Evolutionary conservation across 2,888 invertebrate species (phyloP), one percentile per base, ranked within the genome.

Genomic region (Drosophila buzzatii): DNA sequence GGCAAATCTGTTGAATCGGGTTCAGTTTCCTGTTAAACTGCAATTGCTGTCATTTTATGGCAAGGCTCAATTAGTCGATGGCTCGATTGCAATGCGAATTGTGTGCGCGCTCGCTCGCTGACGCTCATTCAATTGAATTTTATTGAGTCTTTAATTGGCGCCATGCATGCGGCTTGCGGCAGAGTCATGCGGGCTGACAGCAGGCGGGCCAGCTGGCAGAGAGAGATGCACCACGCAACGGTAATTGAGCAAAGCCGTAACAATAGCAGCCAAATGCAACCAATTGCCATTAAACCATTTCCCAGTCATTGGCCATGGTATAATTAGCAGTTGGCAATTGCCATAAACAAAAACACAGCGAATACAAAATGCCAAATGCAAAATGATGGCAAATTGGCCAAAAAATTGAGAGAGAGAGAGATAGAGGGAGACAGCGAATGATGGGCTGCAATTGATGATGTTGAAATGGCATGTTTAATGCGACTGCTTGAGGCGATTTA

Each of bases 91-190:
- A 57, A 51, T 64, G 53, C 37, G 23, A 42, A 73, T 47, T 41
- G 51, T 64, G 49, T 55, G 57, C 35, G 57, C 45, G 45, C 3
- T 45, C 27, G 47, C 47, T 27, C 23, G 27, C 47, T 16, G 18
- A 18, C 31, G 49, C 49, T 51, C 23, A 39, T 58, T 51, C 90
- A 73, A 85, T 89, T 85, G 85, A 81, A 82, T 88, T 85, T 85
- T 78, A 85, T 85, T 78, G 88, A 75, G 90, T 82, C 89, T 88
- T 88, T 90, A 85, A 85, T 87, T 87, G 89, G 61, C 59, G 67
- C 65, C 63, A 74, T 81, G 72, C 58, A 76, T 69, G 69, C 37
- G 75, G 79, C 65, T 67, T 63, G 72, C 42, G 65, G 80, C 65
- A 7, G 23, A 58, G 23, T 12, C 33, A 9, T 31, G 27, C n/a